phyloP scores from a whole-genome alignment of 2,797 vertebrate genomes.

The Mareca penelope region DNA sequence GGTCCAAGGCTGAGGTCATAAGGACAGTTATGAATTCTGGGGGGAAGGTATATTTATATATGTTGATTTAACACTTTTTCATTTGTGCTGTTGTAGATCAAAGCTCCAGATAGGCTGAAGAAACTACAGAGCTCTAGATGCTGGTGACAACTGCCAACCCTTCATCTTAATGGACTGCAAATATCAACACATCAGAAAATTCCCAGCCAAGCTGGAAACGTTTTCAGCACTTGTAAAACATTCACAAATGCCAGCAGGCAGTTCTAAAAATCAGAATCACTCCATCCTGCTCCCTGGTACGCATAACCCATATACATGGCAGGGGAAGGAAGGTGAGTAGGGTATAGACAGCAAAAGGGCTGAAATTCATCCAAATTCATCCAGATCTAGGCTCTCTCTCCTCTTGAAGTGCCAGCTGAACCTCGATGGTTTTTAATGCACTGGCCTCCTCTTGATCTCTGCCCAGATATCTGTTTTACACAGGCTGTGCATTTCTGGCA shows the following conservation, averaged over 20 bases:
- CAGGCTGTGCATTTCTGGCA: not conserved
- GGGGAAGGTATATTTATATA: not conserved
- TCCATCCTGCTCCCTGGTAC: not conserved
- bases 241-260: not conserved
- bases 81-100: not conserved
- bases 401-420: not conserved
- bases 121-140: not conserved
- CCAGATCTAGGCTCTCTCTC: not conserved
- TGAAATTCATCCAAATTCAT: not conserved
- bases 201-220: not conserved
- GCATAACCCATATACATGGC: not conserved
- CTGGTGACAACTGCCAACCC: not conserved
- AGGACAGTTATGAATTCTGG: slow-evolving; percentile 22
- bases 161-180: not conserved
- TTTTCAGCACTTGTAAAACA: not conserved
- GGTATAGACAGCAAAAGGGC: not conserved
- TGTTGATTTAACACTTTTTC: slow-evolving; percentile 5
- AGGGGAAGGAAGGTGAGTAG: not conserved
- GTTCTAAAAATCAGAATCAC: not conserved
- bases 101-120: not conserved
- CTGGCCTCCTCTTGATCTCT: not conserved
- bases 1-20: slow-evolving; percentile 58
- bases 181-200: not conserved
- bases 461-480: not conserved
- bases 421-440: not conserved